Percentiles rank a stretch among this genome's conserved stretches.
Conservation (phyloP, 2,797 vertebrate species). For the Telmatherina bonti region DNA sequence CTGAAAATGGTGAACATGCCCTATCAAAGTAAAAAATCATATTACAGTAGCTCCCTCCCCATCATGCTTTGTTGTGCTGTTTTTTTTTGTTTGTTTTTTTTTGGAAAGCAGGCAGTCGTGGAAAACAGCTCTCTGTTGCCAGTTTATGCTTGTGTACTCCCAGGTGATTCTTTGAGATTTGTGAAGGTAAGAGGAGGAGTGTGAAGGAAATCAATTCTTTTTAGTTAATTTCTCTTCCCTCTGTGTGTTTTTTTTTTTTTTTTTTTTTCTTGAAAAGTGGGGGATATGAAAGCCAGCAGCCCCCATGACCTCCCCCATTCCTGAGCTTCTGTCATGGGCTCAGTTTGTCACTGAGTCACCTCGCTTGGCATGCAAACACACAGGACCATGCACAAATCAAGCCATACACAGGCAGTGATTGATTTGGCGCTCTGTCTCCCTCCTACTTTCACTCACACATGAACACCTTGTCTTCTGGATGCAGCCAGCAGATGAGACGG, state of each 20-base stretch:
- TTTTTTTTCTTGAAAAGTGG: slow-evolving; percentile 23
- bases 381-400: slow-evolving; percentile 48
- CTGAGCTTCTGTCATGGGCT: slow-evolving; percentile 33
- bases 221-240: background rate
- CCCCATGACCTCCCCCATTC: slow-evolving; percentile 49
- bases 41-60: background rate
- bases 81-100: too few relatives aligned
- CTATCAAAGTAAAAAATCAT: slow-evolving; percentile 1
- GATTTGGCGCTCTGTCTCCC: slow-evolving; percentile 26
- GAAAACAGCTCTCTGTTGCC: slow-evolving; percentile 21
- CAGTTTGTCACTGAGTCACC: slow-evolving; percentile 59
- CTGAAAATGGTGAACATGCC: slow-evolving; percentile 14
- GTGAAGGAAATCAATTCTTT: slow-evolving; percentile 33
- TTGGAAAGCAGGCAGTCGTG: slow-evolving; percentile 11
- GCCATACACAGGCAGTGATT: slow-evolving; percentile 17
- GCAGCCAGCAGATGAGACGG: slow-evolving; percentile 26
- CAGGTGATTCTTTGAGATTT: slow-evolving; percentile 40
- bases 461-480: slow-evolving; percentile 36
- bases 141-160: slow-evolving; percentile 26
- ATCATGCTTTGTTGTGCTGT: slow-evolving; percentile 2
- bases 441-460: slow-evolving; percentile 23
- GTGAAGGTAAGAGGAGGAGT: slow-evolving; percentile 36
- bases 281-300: slow-evolving; percentile 24
- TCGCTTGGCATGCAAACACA: slow-evolving; percentile 45
- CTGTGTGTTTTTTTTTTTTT: slow-evolving; percentile 1